Conservation (phyloP, 2,113 vertebrate species). For the Protomyctophum bolini region DNA sequence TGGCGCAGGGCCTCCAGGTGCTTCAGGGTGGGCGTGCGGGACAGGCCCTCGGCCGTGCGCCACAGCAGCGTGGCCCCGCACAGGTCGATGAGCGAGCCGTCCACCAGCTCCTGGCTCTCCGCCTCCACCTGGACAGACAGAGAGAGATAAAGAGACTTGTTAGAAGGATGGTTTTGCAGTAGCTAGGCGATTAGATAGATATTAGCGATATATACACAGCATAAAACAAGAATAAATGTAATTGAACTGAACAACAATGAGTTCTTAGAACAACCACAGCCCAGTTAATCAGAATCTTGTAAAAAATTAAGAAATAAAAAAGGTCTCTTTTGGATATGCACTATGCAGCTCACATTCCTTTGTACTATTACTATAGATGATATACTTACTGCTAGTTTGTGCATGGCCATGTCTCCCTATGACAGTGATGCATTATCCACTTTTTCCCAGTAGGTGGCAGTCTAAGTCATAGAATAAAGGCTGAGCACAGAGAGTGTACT, state of each 20-base stretch:
- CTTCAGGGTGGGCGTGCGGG: constrained; percentile 94
- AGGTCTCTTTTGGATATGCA: too few species aligned
- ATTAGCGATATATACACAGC: too few species aligned
- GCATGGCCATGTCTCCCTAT: too few species aligned
- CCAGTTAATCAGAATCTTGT: too few species aligned
- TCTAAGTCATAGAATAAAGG: neutral
- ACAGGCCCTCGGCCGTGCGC: constrained; percentile 95
- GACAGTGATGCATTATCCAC: too few species aligned
- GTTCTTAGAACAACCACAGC: neutral
- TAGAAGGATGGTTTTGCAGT: too few species aligned
- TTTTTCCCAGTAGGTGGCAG: constrained; percentile 50
- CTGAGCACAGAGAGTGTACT: neutral
- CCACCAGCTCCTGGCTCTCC: constrained; percentile 94
- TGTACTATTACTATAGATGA: too few species aligned
- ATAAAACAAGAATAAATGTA: too few species aligned
- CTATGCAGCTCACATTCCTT: too few species aligned
- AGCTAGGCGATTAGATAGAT: too few species aligned
- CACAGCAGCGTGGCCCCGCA: constrained; percentile 95
- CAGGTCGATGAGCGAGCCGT: constrained; percentile 95
- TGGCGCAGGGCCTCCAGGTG: constrained; percentile 97
- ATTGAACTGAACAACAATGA: neutral
- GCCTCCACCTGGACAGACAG: constrained; percentile 86
- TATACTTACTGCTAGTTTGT: too few species aligned
- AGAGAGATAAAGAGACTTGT: neutral
- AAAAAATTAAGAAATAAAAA: too few species aligned